Conservation (phyloP, 2,113 vertebrate species). For the Plecturocebus donacophilus region DNA sequence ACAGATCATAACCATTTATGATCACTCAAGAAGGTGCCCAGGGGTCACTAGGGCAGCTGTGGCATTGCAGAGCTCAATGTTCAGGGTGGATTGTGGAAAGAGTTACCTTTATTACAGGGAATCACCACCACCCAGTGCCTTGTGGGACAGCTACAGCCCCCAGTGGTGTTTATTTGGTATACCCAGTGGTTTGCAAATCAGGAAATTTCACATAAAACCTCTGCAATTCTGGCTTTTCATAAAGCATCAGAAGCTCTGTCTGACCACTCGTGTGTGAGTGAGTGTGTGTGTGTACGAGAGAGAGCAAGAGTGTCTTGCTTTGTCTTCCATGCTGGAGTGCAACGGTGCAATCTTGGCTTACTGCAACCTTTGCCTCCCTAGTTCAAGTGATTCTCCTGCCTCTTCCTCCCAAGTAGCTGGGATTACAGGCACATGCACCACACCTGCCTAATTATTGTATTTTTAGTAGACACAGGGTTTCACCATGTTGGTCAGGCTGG, state of each 20-base stretch:
- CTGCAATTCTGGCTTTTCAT: not conserved
- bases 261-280: not conserved
- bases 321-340: too few species aligned
- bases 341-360: too few species aligned
- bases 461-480: too few species aligned
- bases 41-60: not conserved
- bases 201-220: not conserved
- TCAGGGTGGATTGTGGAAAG: not conserved
- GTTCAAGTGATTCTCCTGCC: too few species aligned
- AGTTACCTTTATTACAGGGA: not conserved
- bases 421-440: too few species aligned
- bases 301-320: too few species aligned
- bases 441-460: too few species aligned
- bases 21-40: not conserved
- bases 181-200: not conserved
- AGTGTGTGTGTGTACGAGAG: too few species aligned
- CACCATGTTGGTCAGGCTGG: too few species aligned
- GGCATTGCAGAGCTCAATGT: not conserved
- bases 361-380: too few species aligned
- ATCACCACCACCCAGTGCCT: accelerated
- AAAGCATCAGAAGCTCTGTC: not conserved
- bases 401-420: too few species aligned
- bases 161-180: not conserved
- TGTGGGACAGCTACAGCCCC: not conserved
- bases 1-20: not conserved